Evolutionary conservation across 2,797 vertebrate genomes (phyloP).

Genomic region (Pterois miles): DNA sequence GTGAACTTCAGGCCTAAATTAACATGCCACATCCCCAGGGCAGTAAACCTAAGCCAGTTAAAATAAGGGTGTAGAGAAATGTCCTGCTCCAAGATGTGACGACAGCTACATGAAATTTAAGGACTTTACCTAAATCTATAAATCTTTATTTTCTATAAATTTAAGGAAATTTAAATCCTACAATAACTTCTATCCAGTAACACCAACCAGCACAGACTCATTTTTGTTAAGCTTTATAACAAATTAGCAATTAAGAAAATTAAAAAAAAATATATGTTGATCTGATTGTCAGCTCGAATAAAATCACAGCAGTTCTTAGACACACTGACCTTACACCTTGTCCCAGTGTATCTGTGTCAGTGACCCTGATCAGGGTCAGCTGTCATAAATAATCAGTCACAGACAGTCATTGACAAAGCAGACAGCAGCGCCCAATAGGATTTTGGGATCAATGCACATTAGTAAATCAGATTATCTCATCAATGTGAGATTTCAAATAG

Average conservation of each 20-base stretch:
- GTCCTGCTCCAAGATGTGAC: not conserved
- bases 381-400: slow-evolving; percentile 39
- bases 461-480: slow-evolving; percentile 53
- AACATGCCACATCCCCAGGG: not conserved
- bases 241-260: too few species aligned
- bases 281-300: too few species aligned
- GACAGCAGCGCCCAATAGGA: slow-evolving; percentile 23
- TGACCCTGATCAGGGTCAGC: slow-evolving; percentile 34
- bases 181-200: too few species aligned
- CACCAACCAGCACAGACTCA: too few species aligned
- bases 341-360: not conserved
- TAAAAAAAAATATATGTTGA: too few species aligned
- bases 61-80: not conserved
- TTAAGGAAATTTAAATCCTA: too few species aligned
- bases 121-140: not conserved
- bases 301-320: too few species aligned
- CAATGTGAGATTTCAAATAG: slow-evolving; percentile 40
- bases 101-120: too few species aligned
- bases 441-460: slow-evolving; percentile 51
- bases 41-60: not conserved
- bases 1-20: slow-evolving; percentile 21
- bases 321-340: not conserved
- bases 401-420: slow-evolving; percentile 10
- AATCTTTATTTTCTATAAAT: too few species aligned
- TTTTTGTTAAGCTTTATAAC: not conserved